Evolutionary conservation across 2,113 vertebrate genomes (phyloP), one percentile per base, ranked within the genome.

Genomic region (Megaceryle maxima): DNA sequence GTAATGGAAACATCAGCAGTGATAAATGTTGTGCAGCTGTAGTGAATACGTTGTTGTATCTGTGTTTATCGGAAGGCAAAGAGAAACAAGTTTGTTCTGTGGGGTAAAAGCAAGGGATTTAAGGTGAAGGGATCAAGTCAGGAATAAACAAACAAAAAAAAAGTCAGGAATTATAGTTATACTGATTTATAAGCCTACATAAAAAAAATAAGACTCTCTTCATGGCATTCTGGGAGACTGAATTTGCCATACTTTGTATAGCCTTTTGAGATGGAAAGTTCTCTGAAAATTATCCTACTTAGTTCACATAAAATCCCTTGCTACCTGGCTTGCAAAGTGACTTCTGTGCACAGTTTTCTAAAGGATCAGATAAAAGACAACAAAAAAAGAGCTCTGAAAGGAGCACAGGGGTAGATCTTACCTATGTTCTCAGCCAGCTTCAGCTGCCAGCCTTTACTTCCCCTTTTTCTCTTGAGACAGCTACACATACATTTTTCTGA

Each of bases 1-100:
- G 57, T 60, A 93, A 87, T 73, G 44, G 78, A 83, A 96, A 69
- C 44, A 82, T 83, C 69, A 92, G 53, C 82, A 92, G 73, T 79
- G 77, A 78, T 76, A 92, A 87, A 81, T 73, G 21, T 18, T 10
- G 16, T 26, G 56, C 73, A 93, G 88, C 80, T 94, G 73, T 37
- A 82, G 11, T 33, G 59, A 76, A 69, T 53, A 62, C 43, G 50
- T 57, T 68, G 48, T 48, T 84, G 37, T 90, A 87, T 51, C 86
- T 79, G 37, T 64, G 62, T 62, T 92, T 78, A 82, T 33, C 69
- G 53, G 53, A 92, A 89, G 78, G 37, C 89, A 92, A 81, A 84
- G 33, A 59, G 46, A 94, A 90, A 83, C 88, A 95, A 64, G 92
- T 87, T 73, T 83, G 60, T 53, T 56, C 73, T 74, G 6, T 14